These are phyloP conservation scores for Epinephelus cyanopodus DNA, from an alignment of 2,113 vertebrate genomes.

Conservation along the genomic window DNA sequence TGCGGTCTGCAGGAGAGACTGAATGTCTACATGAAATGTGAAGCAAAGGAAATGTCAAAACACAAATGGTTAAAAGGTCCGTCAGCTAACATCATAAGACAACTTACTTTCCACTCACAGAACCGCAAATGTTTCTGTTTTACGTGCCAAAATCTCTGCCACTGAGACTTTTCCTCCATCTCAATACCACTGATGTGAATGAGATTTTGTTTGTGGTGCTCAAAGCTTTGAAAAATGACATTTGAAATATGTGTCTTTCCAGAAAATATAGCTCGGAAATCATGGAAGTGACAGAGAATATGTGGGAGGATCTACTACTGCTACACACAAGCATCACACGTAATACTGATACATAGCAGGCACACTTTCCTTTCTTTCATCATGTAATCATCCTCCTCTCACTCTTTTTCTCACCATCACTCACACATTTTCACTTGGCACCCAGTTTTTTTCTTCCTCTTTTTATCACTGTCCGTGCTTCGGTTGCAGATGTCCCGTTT, in stretches of 20 bases:
- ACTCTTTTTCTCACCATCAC: constrained; percentile 31
- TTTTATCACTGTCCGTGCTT: constrained; percentile 9
- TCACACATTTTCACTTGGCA: constrained; percentile 40
- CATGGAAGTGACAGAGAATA: neutral
- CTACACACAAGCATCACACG: constrained; percentile 3
- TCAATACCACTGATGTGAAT: neutral
- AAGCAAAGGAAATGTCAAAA: constrained; percentile 27
- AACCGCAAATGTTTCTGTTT: constrained; percentile 1
- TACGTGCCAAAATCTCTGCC: neutral
- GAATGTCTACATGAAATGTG: constrained; percentile 44
- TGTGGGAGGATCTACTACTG: constrained; percentile 26
- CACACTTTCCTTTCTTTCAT: constrained; percentile 33
- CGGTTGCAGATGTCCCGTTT: constrained; percentile 37
- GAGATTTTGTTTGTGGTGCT: neutral
- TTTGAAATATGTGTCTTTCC: neutral
- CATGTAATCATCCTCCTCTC: constrained; percentile 43
- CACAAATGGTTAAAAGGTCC: constrained; percentile 27
- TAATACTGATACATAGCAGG: neutral
- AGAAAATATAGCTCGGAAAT: neutral
- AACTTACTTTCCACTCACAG: constrained; percentile 14
- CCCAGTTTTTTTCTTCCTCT: neutral
- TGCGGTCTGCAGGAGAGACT: constrained; percentile 49
- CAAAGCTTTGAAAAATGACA: constrained; percentile 1
- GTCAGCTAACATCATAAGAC: constrained; percentile 6
- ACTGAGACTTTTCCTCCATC: neutral